Evolutionary conservation across 1,140 invertebrate species (phyloP), one percentile per base, ranked within the genome.

Genomic region (Metopolophium dirhodum): DNA sequence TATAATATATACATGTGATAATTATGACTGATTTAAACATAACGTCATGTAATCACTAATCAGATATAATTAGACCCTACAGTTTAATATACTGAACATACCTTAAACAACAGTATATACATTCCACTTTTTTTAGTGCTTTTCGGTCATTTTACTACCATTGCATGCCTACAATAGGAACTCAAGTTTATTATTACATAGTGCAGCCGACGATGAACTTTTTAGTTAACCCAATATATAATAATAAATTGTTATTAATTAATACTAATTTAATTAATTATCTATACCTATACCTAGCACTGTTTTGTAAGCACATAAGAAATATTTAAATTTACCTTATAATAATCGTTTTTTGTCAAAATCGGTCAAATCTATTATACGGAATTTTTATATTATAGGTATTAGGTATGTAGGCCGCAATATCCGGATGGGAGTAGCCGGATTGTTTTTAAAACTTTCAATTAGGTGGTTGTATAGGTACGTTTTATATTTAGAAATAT

Each of bases 361-460:
- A 45, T 41, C 89, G 57, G 89, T 68, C 57, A 68, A 90, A 90
- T 90, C 37, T 18, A 68, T 68, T 90, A 90, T 47, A 90, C n/a
- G 37, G 26, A n/a, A 90, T 68, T 90, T 30, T 37, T 45, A 45
- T 68, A 68, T 45, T 77, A n/a, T 77, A 77, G 61, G 14, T 77
- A 77, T 77, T 77, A 45, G 54, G 89, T 68, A 90, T 90, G 89
- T 90, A 90, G 89, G 89, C 89, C 89, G 26, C 89, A 61, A 90
- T 90, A 90, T 90, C 89, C 89, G 89, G 89, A 68, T 90, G 20
- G 54, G 89, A 90, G 57, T 61, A n/a, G 57, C 54, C 45, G 41
- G 51, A 90, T 37, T 1, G 88, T 90, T 45, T 54, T 90, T 57
- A 26, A 61, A 90, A 90, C 89, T 90, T 90, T 90, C 89, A 68